Evolutionary conservation across 1,140 invertebrate genomes (phyloP), one percentile per base, ranked within the genome.

Genomic region (Antheraea mylitta): DNA sequence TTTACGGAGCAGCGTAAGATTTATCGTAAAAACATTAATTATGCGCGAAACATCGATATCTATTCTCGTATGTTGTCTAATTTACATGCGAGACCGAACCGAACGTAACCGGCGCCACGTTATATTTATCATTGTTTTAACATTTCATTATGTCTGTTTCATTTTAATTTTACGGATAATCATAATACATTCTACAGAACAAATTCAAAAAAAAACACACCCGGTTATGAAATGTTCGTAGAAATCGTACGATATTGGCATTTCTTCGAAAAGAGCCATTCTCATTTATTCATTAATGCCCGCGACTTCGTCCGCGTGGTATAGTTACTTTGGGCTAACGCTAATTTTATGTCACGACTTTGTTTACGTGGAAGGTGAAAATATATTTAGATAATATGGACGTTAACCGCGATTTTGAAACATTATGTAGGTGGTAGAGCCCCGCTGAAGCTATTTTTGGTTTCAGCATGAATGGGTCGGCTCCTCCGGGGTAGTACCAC

Each of bases 21-120:
- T 53, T 53, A 53, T 53, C 16, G 11, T 8, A 53, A 53, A 53
- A 53, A 5, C 45, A 53, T 53, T 53, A 53, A 53, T 53, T 53
- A 53, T 53, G 16, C 16, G 16, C 45, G 45, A 53, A 53, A 53
- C 45, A 53, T n/a, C 11, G 13, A 82, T 78, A 75, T 72, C 73
- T 66, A 62, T 59, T 30, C 61, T 30, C 16, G 61, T 37, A 37
- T 16, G 13, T 63, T 63, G 10, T 63, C 37, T 63, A 63, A 63
- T 63, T 63, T 63, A 63, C 61, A 36, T 37, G 36, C 13, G 61
- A 37, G 19, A 22, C 18, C 59, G 61, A 63, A 30, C 45, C 45
- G 45, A 53, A 53, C 45, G 45, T 53, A 37, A n/a, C 61, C 16
- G 61, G 61, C 61, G 61, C 61, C 61, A 7, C 7, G 30, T 63